Conservation (phyloP, 2,888 invertebrate genomes). For the Coelopa pilipes region DNA sequence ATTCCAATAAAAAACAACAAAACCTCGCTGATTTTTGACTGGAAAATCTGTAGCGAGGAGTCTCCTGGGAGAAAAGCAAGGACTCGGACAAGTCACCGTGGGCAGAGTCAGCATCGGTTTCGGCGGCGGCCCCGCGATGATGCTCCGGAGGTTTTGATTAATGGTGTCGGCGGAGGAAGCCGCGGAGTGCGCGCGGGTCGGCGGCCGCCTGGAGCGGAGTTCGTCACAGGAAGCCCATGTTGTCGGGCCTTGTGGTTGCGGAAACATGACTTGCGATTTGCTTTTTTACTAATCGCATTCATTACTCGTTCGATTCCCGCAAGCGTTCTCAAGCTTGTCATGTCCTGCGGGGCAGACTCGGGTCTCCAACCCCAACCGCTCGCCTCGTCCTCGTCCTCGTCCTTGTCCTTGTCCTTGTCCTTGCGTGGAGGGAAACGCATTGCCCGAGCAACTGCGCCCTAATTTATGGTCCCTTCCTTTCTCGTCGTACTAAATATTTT, state of each 20-base stretch:
- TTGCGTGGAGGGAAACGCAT: neutral
- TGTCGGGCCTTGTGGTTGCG: neutral
- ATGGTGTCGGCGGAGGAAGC: neutral
- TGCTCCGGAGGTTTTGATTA: neutral
- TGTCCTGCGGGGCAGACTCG: too few relatives aligned
- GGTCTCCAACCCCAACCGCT: too few relatives aligned
- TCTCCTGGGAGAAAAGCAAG: neutral
- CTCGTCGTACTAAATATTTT: neutral
- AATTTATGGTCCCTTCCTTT: neutral
- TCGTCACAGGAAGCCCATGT: neutral
- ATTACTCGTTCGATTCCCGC: too few relatives aligned
- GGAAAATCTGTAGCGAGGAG: too few relatives aligned
- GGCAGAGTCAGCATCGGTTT: neutral
- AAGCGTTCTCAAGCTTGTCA: too few relatives aligned
- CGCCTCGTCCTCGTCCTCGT: too few relatives aligned
- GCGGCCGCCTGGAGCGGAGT: neutral
- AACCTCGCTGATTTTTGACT: neutral
- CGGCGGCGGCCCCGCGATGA: too few relatives aligned
- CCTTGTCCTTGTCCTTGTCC: too few relatives aligned
- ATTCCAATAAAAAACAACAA: slow-evolving; percentile 1
- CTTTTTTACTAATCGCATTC: too few relatives aligned
- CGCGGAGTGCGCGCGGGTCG: neutral
- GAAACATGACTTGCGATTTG: neutral
- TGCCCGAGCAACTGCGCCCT: neutral
- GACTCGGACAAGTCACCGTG: too few relatives aligned